Conservation (phyloP, 2,888 invertebrate species). For the Parnassius smintheus region DNA sequence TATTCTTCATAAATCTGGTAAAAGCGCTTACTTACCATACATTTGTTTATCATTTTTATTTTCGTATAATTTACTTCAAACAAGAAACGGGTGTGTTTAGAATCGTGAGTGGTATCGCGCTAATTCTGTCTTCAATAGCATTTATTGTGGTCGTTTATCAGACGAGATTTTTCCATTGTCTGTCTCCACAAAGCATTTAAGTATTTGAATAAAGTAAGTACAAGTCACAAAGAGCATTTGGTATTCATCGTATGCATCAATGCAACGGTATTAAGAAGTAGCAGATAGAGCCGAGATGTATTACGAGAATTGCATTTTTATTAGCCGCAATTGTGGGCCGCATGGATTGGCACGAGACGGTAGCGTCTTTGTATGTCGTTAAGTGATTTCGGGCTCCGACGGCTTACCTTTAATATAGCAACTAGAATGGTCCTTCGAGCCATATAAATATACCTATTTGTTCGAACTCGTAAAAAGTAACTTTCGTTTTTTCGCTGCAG, state of each 20-base stretch:
- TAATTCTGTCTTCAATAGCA: conserved; percentile 12
- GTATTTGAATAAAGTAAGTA: conserved; percentile 49
- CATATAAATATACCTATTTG: conserved; percentile 2
- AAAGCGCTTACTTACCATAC: too few species aligned
- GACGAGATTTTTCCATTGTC: conserved; percentile 24
- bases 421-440: neutral
- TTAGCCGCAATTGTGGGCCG: conserved; percentile 57
- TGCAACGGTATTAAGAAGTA: conserved; percentile 55
- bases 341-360: conserved; percentile 36
- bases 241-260: conserved; percentile 67
- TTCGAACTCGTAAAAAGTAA: conserved; percentile 14
- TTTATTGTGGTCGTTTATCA: conserved; percentile 17
- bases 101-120: conserved; percentile 5
- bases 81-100: conserved; percentile 2
- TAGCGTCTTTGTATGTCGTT: conserved; percentile 27
- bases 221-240: conserved; percentile 56
- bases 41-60: too few species aligned
- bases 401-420: conserved; percentile 20
- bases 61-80: neutral
- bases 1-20: too few species aligned
- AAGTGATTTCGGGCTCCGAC: conserved; percentile 25
- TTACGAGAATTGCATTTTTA: conserved; percentile 71
- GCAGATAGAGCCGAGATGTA: conserved; percentile 58
- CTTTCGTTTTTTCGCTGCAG: conserved; percentile 5
- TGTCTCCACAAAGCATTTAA: conserved; percentile 29